phyloP scores from a whole-genome alignment of 2,888 invertebrate genomes.

The Augochlorella aurata region DNA sequence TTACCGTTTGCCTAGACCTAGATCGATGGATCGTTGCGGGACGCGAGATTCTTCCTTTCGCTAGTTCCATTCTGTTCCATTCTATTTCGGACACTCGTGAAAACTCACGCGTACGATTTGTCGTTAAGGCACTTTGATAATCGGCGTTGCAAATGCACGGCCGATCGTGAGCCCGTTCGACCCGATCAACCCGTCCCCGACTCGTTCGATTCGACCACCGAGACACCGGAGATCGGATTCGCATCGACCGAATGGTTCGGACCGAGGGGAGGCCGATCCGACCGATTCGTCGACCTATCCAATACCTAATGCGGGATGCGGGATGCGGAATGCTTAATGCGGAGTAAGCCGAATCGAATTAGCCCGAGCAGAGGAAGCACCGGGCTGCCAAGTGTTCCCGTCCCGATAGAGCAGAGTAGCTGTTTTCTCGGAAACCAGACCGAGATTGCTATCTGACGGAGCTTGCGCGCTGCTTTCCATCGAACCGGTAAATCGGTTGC shows the following conservation, averaged over 20 bases:
- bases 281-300: background rate
- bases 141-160: slow-evolving; percentile 55
- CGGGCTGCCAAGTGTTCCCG: no score
- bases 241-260: background rate
- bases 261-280: background rate
- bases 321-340: no score
- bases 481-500: slow-evolving; percentile 2
- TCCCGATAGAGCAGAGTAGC: background rate
- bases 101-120: slow-evolving; percentile 58
- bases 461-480: background rate
- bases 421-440: background rate
- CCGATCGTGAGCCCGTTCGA: background rate
- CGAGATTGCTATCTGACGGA: background rate
- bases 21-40: background rate
- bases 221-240: background rate
- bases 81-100: slow-evolving; percentile 1
- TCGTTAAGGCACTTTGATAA: slow-evolving; percentile 67
- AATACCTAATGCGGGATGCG: no score
- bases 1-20: no score
- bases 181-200: background rate
- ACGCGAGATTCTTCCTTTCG: background rate
- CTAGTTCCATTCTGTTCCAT: background rate
- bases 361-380: background rate
- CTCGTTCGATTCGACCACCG: background rate
- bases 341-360: background rate